Percentiles rank a stretch among this genome's conserved stretches.
Conservation (phyloP, 2,797 vertebrate genomes). For the Poeciliopsis gracilis region DNA sequence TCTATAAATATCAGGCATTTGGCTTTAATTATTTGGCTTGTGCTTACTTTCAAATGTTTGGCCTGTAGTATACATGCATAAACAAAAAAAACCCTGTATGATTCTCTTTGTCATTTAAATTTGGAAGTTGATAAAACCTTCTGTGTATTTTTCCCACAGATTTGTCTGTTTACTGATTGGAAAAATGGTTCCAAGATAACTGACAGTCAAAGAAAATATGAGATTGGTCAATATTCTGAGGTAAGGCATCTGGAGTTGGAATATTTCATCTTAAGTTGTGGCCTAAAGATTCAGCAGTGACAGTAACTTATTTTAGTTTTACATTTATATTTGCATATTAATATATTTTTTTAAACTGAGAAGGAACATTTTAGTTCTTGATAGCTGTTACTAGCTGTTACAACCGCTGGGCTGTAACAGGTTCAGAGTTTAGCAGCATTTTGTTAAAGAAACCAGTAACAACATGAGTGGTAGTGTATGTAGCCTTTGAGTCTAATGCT, state of each 20-base stretch:
- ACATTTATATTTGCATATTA: too few relatives aligned
- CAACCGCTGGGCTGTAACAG: not conserved
- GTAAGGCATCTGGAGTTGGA: not conserved
- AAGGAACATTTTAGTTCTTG: not conserved
- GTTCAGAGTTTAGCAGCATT: not conserved
- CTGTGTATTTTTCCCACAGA: not conserved
- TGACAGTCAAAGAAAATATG: not conserved
- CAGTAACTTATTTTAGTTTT: not conserved
- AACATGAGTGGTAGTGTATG: not conserved
- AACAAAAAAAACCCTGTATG: not conserved
- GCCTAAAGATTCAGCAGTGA: not conserved
- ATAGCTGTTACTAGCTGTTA: not conserved
- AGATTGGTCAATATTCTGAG: not conserved
- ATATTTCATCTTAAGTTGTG: not conserved
- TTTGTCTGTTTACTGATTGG: not conserved
- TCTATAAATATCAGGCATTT: not conserved
- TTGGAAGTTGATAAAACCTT: not conserved
- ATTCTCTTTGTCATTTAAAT: not conserved
- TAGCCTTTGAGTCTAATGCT: not conserved
- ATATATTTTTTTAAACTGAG: too few relatives aligned
- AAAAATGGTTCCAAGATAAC: not conserved
- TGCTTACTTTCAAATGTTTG: not conserved
- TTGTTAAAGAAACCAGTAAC: not conserved
- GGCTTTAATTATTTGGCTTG: not conserved
- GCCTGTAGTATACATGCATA: not conserved